phyloP scores from a whole-genome alignment of 2,113 vertebrate species.

The Leucopsar rothschildi region DNA sequence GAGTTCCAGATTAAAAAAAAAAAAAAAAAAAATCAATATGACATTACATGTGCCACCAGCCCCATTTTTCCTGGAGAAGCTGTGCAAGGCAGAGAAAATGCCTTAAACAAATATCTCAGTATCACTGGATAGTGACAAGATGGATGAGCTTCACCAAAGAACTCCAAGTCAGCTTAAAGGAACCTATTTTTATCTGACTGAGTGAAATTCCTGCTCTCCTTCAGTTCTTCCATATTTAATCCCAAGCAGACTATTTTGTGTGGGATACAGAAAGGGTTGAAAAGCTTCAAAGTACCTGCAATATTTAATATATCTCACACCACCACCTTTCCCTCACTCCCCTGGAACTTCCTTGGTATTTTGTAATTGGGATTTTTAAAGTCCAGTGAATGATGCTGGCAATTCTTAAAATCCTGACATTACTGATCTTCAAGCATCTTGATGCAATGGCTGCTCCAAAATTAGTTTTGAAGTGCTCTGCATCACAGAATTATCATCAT shows the following conservation, averaged over 20 bases:
- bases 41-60: neutral
- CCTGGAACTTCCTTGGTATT: neutral
- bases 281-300: neutral
- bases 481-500: neutral
- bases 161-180: slow-evolving; percentile 3
- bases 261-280: neutral
- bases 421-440: neutral
- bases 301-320: neutral
- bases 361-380: neutral
- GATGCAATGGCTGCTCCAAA: neutral
- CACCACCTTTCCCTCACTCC: neutral
- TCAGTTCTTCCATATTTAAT: neutral
- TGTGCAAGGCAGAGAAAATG: neutral
- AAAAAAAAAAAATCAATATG: neutral
- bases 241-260: neutral
- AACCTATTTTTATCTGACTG: slow-evolving; percentile 1
- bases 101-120: neutral
- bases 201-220: neutral
- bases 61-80: neutral
- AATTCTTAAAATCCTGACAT: neutral
- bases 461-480: neutral
- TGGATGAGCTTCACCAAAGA: neutral
- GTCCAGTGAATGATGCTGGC: neutral
- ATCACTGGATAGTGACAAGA: neutral
- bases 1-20: neutral